Conservation (phyloP, 2,113 vertebrate species). For the Plecturocebus donacophilus region DNA sequence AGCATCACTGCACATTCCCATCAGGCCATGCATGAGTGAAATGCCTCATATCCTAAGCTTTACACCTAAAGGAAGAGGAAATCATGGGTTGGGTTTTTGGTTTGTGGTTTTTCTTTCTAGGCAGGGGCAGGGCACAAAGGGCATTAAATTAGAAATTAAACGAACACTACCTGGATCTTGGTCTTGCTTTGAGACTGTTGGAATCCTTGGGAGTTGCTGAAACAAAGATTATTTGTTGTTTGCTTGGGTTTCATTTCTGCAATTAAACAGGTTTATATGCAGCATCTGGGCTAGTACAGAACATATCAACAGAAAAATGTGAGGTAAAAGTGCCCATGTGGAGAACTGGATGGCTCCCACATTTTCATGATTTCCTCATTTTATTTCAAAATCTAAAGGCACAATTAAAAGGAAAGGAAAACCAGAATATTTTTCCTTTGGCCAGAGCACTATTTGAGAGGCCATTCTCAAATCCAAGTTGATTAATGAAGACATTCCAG, state of each 20-base stretch:
- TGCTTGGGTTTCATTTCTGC: conserved; percentile 63
- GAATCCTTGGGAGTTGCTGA: conserved; percentile 85
- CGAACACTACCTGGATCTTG: conserved; percentile 87
- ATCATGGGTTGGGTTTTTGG: background rate
- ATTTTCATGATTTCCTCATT: background rate
- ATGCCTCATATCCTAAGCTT: background rate
- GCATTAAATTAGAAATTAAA: conserved; percentile 73
- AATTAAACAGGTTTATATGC: conserved; percentile 43
- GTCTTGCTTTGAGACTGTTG: conserved; percentile 85
- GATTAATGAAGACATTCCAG: conserved; percentile 42
- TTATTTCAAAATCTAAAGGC: conserved; percentile 57
- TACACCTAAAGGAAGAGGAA: conserved; percentile 20
- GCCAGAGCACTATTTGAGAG: background rate
- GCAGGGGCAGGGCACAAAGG: background rate
- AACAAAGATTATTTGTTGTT: conserved; percentile 80
- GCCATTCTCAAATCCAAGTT: conserved; percentile 20
- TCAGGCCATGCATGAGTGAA: background rate
- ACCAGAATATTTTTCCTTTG: conserved; percentile 18
- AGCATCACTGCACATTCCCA: background rate
- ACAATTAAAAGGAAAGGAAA: conserved; percentile 28
- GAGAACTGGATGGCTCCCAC: background rate
- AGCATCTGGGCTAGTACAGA: conserved; percentile 56
- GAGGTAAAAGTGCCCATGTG: background rate
- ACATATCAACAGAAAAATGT: conserved; percentile 43
- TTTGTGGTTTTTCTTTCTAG: background rate